phyloP scores from a whole-genome alignment of 2,888 invertebrate genomes.

The Eupithecia vulgata region DNA sequence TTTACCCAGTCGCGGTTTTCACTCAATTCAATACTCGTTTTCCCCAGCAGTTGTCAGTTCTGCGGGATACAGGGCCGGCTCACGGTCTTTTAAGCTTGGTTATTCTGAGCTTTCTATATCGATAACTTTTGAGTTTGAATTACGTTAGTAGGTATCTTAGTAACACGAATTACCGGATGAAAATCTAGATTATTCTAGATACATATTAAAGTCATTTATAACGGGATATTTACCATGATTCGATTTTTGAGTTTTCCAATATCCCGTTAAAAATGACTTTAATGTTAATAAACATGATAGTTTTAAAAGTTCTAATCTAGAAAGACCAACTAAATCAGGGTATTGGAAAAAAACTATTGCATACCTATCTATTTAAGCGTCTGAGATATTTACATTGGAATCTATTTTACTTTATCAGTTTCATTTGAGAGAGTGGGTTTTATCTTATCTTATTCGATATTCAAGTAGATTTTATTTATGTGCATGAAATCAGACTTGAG shows the following conservation, averaged over 20 bases:
- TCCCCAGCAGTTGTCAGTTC: too few relatives aligned
- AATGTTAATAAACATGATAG: too few relatives aligned
- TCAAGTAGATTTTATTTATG: neutral
- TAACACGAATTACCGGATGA: neutral
- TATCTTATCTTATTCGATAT: neutral
- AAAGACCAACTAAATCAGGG: neutral
- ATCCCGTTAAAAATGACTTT: too few relatives aligned
- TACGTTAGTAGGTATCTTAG: neutral
- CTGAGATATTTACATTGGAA: constrained; percentile 35
- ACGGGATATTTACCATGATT: too few relatives aligned
- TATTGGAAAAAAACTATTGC: constrained; percentile 13
- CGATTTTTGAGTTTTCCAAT: too few relatives aligned
- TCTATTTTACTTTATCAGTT: constrained; percentile 13
- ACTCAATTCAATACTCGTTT: neutral
- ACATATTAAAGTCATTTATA: too few relatives aligned
- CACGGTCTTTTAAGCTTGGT: neutral
- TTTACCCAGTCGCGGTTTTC: neutral
- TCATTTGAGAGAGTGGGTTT: constrained; percentile 14
- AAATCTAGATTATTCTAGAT: neutral
- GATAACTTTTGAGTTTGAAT: too few relatives aligned
- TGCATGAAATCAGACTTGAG: neutral
- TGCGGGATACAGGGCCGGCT: neutral
- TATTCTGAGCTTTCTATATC: neutral
- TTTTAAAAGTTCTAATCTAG: too few relatives aligned
- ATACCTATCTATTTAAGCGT: constrained; percentile 15